Evolutionary conservation across 2,797 vertebrate species (phyloP).

Genomic region (Rhabdomys pumilio): DNA sequence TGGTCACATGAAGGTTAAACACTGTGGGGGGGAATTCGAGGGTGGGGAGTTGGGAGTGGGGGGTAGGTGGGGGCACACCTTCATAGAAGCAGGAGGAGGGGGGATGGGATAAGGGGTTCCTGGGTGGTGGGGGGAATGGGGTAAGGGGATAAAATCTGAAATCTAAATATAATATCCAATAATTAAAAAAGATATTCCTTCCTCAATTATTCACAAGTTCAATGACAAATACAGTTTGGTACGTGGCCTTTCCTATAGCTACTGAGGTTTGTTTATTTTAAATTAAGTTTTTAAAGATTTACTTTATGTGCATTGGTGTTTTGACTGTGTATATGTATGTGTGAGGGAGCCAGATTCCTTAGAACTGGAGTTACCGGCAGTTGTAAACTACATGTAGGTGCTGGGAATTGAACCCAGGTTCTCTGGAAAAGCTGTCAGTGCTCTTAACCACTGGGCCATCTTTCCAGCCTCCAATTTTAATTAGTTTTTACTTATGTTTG

Average conservation of each 20-base stretch:
- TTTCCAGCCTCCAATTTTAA: background rate
- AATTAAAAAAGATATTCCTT: background rate
- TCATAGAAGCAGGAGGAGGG: too few relatives aligned
- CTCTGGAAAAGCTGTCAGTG: background rate
- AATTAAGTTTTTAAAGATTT: background rate
- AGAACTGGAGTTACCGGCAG: background rate
- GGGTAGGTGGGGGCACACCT: too few relatives aligned
- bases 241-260: constrained; percentile 43
- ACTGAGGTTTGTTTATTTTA: background rate
- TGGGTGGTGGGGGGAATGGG: too few relatives aligned
- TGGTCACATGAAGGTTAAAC: too few relatives aligned
- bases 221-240: background rate
- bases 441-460: background rate
- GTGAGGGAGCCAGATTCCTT: background rate
- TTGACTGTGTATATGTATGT: background rate
- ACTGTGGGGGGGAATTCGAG: too few relatives aligned
- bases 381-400: background rate
- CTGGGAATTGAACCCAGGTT: background rate
- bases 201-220: background rate
- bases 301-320: background rate
- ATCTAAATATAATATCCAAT: too few relatives aligned
- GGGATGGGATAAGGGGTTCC: too few relatives aligned
- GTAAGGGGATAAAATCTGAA: too few relatives aligned
- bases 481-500: background rate
- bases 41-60: too few relatives aligned